Evolutionary conservation across 2,888 invertebrate genomes (phyloP).

Genomic region (Drosophila suboccidentalis): DNA sequence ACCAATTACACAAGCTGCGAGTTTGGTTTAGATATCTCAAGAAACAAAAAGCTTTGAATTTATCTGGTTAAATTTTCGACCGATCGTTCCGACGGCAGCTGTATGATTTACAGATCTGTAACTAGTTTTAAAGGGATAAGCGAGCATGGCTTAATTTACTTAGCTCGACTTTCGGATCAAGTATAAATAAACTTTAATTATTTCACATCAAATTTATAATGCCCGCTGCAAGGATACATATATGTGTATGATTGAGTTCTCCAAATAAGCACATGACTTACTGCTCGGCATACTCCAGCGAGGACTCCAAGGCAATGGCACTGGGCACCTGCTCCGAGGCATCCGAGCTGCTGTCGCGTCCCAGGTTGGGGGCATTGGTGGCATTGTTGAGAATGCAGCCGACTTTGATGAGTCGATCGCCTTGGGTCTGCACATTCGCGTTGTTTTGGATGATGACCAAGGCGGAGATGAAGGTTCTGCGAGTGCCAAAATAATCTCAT

Average conservation of each 20-base stretch:
- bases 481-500: background rate
- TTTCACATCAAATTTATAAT: no score
- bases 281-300: conserved; percentile 87
- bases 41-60: no score
- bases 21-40: no score
- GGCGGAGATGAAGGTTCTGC: conserved; percentile 91
- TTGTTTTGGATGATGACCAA: conserved; percentile 94
- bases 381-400: conserved; percentile 90
- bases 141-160: no score
- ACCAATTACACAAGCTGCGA: no score
- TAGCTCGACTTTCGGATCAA: no score
- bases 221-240: no score
- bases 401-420: conserved; percentile 92
- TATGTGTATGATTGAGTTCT: background rate
- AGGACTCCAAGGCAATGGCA: conserved; percentile 87
- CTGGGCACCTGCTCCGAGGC: conserved; percentile 83
- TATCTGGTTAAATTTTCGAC: no score
- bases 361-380: conserved; percentile 46
- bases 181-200: no score
- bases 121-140: no score
- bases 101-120: no score
- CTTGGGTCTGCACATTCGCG: conserved; percentile 93
- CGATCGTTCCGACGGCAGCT: no score
- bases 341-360: conserved; percentile 60
- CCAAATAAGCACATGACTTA: conserved; percentile 71